Base-by-base conservation (phyloP, 2,888 invertebrate species). In the Empis stercorea region DNA sequence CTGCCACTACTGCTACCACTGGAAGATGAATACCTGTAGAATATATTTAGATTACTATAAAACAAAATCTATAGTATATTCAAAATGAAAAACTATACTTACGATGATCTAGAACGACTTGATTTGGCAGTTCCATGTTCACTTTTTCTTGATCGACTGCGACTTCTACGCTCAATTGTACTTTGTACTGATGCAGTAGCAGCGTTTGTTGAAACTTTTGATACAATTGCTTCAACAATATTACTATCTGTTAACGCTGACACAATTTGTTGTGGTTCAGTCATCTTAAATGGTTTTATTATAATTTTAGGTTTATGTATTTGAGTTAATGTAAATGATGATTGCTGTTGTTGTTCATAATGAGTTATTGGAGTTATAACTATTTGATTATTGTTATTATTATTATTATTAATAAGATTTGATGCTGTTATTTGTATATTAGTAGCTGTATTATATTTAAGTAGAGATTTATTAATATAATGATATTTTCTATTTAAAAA, bases 251-350 rank as follows among this genome's bases (percentile, higher is more conserved):
- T 64, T 20, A 66, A 56, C 1, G 66, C 63, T 34, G 65, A 61
- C 41, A 66, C 66, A 51, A 66, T 58, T 43, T 65, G 63, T 71
- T 59, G 64, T 59, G 65, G 62, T 59, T 68, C 67, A 58, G 65
- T 63, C 59, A 68, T 63, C 66, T 68, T 68, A 59, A 68, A 68
- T 51, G 68, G 68, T 61, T 68, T 68, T 56, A 68, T 68, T 59
- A 67, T 60, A 57, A 68, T 66, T 64, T 67, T 68, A 47, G 62
- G 60, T 61, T 68, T 68, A 52, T 61, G 49, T 43, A 53, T 51
- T 27, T 27, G 23, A 27, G 4, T 27, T 27, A 27, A 14, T 50
- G 52, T 42, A 51, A 45, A 27, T 46, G 55, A 51, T 58, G 58
- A 48, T 58, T 47, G 49, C 30, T 51, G 39, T 50, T 49, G 41